Base-by-base conservation (phyloP, 2,113 vertebrate species). In the Chloebia gouldiae region DNA sequence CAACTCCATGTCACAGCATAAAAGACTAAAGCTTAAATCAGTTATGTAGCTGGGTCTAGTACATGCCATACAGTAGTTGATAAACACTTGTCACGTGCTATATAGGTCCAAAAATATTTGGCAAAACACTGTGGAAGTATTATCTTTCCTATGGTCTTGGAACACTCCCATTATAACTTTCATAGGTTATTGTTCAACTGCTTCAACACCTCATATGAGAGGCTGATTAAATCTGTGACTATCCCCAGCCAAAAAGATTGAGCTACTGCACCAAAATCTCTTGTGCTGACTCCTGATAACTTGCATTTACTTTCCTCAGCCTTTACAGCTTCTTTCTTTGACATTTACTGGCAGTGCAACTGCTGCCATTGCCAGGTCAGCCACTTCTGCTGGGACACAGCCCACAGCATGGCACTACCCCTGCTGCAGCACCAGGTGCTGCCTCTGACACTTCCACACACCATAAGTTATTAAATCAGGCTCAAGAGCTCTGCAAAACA, bases 331-430 rank as follows among this genome's bases (percentile, higher is more conserved):
- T 49, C 49, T 65, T 64, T 57, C 63, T 80, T 77, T 80, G 63
- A 87, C 59, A 22, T 56, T 60, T 70, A 66, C 51, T 91, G 60
- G 59, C 57, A 82, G 33, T 33, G n/a, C 49, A 85, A 49, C 53
- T 33, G n/a, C 40, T 80, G 75, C 40, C 54, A 45, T 24, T 85
- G 59, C 61, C 69, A 25, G 15, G 2, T 2, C 47, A 49, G 44
- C 53, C 64, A 25, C 54, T 1, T 0, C n/a, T 22, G 21, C 37
- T 39, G 39, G 39, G 39, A 39, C 68, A n/a, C 10, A 12, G 3
- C 49, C 56, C 10, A 4, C 0, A 0, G 22, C 15, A 17, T 16
- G 0, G 0, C 7, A 10, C 22, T 54, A 15, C 31, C 5, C 2
- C 66, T 31, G 54, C 70, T 40, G 30, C 73, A 33, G 31, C 59